Conservation (phyloP, 1,140 invertebrate species). For the Pogonus chalceus region DNA sequence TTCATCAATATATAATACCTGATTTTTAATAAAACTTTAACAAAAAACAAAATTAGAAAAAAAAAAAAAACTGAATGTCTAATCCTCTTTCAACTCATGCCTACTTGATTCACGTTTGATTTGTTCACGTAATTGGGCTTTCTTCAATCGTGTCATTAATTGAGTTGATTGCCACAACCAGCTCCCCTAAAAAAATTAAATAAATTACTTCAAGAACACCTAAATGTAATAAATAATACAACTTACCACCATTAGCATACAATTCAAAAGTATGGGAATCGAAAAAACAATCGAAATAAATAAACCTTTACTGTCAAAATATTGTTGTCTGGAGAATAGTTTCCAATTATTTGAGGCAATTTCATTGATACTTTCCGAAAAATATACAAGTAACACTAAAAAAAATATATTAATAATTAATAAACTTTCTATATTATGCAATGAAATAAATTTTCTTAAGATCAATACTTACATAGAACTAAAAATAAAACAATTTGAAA, state of each 20-base stretch:
- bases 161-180: slow-evolving; percentile 80
- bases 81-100: neutral
- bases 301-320: slow-evolving; percentile 84
- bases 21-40: too few species aligned
- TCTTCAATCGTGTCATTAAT: slow-evolving; percentile 70
- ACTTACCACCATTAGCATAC: slow-evolving; percentile 88
- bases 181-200: slow-evolving; percentile 49
- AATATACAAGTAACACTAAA: slow-evolving; percentile 74
- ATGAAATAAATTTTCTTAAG: slow-evolving; percentile 11
- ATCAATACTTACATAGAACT: slow-evolving; percentile 58
- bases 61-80: too few species aligned
- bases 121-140: slow-evolving; percentile 59
- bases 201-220: slow-evolving; percentile 13
- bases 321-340: slow-evolving; percentile 78
- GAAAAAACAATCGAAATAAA: slow-evolving; percentile 90
- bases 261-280: slow-evolving; percentile 79
- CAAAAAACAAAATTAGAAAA: too few species aligned
- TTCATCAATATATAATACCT: too few species aligned
- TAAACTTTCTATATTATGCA: slow-evolving; percentile 17
- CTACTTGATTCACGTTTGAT: slow-evolving; percentile 11
- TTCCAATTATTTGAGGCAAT: slow-evolving; percentile 76
- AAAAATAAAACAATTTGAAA: slow-evolving; percentile 78
- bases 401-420: slow-evolving; percentile 23
- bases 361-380: slow-evolving; percentile 80
- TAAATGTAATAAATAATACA: slow-evolving; percentile 17